Percentiles rank a stretch among this genome's conserved stretches.
Evolutionary conservation across 2,113 vertebrate species (phyloP).

Genomic region (Otocyon megalotis): DNA sequence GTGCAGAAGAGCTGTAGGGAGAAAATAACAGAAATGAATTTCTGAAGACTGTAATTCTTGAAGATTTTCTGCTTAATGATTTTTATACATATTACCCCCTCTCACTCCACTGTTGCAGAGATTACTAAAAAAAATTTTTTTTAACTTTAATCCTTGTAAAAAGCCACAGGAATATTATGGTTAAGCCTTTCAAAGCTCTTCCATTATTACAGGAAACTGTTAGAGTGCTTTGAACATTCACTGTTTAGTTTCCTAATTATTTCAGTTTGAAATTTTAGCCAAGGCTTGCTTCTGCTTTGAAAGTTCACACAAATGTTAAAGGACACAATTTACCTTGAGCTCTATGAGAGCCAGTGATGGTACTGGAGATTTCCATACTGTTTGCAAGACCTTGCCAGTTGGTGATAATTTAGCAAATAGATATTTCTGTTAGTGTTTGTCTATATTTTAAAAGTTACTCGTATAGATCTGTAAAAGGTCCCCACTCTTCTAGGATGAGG

Average conservation of each 20-base stretch:
- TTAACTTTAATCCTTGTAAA: constrained; percentile 67
- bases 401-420: constrained; percentile 10
- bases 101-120: neutral
- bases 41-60: constrained; percentile 55
- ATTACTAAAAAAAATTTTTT: constrained; percentile 46
- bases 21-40: constrained; percentile 59
- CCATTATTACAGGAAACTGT: constrained; percentile 67
- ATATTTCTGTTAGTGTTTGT: neutral
- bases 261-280: constrained; percentile 65
- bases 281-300: constrained; percentile 60
- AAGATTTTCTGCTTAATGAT: constrained; percentile 72
- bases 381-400: constrained; percentile 5
- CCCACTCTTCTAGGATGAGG: neutral
- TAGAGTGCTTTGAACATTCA: constrained; percentile 78
- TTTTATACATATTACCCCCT: constrained; percentile 62
- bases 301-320: constrained; percentile 66
- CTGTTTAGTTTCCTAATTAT: constrained; percentile 76
- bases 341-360: neutral
- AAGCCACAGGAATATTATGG: constrained; percentile 66
- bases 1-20: constrained; percentile 51
- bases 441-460: neutral
- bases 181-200: constrained; percentile 77
- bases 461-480: neutral
- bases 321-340: neutral
- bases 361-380: neutral